Conservation (phyloP, 2,888 invertebrate species). For the Agonopterix subpropinquella region DNA sequence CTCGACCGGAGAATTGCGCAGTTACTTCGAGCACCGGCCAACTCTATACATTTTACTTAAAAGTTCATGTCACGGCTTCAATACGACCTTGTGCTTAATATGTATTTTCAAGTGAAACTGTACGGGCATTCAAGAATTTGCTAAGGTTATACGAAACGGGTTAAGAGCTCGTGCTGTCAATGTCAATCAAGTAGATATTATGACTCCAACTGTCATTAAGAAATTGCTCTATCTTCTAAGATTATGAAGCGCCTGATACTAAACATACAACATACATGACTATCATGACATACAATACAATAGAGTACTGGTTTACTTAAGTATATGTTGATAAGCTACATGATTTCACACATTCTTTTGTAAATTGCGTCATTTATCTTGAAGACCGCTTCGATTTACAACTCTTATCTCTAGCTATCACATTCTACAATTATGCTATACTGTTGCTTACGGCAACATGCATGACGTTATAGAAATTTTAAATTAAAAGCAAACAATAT, state of each 20-base stretch:
- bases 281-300: too few species aligned
- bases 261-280: too few species aligned
- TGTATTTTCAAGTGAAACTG: constrained; percentile 7
- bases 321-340: background rate
- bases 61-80: constrained; percentile 39
- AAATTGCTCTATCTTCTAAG: too few species aligned
- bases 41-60: constrained; percentile 39
- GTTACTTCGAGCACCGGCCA: constrained; percentile 38
- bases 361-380: constrained; percentile 11
- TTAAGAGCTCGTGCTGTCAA: too few species aligned
- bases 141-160: background rate
- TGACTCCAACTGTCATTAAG: too few species aligned
- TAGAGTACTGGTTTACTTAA: too few species aligned
- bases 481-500: too few species aligned
- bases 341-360: constrained; percentile 10
- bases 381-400: constrained; percentile 10
- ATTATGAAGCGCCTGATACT: too few species aligned
- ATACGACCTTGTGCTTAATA: constrained; percentile 38
- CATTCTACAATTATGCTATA: constrained; percentile 1
- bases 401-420: constrained; percentile 13
- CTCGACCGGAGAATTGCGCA: constrained; percentile 53
- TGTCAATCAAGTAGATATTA: too few species aligned
- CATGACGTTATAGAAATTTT: too few species aligned
- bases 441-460: constrained; percentile 12
- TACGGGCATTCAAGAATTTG: background rate